Evolutionary conservation across 1,140 invertebrate species (phyloP).

Genomic region (Drosophila kanapiae): DNA sequence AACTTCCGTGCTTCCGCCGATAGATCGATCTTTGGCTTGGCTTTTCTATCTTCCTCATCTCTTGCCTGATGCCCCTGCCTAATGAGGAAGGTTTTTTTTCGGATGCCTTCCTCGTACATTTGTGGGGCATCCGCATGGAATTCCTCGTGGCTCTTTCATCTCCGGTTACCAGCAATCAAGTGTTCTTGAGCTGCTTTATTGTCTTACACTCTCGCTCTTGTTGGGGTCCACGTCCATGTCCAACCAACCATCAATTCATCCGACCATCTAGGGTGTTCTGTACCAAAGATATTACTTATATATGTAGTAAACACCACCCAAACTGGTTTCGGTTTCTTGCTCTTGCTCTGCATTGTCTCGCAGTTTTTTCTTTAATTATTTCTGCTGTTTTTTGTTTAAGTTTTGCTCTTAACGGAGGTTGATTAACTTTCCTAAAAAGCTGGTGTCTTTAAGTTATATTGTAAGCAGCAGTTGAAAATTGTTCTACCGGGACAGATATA

Average conservation of each 20-base stretch:
- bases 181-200: constrained; percentile 69
- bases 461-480: background rate
- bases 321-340: constrained; percentile 69
- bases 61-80: constrained; percentile 1
- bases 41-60: background rate
- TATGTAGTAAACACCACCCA: constrained; percentile 39
- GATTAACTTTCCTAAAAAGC: constrained; percentile 23
- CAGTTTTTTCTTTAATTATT: constrained; percentile 62
- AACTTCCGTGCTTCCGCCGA: constrained; percentile 65
- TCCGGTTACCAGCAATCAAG: constrained; percentile 57
- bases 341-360: constrained; percentile 58
- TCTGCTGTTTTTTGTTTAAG: constrained; percentile 34
- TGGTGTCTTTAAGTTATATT: constrained; percentile 3
- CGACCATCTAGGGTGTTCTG: constrained; percentile 22
- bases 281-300: constrained; percentile 14
- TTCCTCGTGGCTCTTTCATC: constrained; percentile 31
- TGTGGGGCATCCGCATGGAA: constrained; percentile 64
- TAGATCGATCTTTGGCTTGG: constrained; percentile 39
- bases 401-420: constrained; percentile 8
- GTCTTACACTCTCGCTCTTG: constrained; percentile 73
- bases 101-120: constrained; percentile 53
- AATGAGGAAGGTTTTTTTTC: constrained; percentile 46
- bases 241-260: constrained; percentile 19
- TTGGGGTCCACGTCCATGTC: constrained; percentile 41
- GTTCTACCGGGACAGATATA: constrained; percentile 19